Evolutionary conservation across 2,797 vertebrate genomes (phyloP).

Genomic region (Chaetophractus vellerosus): DNA sequence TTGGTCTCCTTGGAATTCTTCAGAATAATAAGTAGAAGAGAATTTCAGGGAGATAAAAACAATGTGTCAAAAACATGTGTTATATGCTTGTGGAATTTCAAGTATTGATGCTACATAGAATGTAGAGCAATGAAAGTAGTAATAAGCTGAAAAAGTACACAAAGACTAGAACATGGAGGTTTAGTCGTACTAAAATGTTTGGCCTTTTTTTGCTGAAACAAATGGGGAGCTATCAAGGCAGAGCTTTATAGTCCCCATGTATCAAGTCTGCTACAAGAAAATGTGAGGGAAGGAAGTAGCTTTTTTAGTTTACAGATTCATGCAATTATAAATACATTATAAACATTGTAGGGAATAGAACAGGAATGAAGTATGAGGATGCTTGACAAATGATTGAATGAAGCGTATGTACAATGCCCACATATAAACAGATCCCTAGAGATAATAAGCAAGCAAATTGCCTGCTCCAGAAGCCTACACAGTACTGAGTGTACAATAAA

Average conservation of each 20-base stretch:
- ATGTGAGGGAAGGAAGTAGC: not conserved
- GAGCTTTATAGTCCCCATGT: not conserved
- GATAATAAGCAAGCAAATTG: conserved; percentile 67
- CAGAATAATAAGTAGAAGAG: not conserved
- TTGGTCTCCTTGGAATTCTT: not conserved
- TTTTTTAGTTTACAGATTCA: not conserved
- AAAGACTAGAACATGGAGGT: not conserved
- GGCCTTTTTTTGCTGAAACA: not conserved
- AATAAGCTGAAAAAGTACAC: not conserved
- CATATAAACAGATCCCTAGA: conserved; percentile 59
- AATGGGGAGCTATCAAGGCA: not conserved
- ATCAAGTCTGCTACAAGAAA: not conserved
- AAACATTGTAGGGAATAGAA: not conserved
- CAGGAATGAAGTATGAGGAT: not conserved
- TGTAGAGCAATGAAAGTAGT: not conserved
- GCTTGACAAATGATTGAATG: conserved; percentile 61
- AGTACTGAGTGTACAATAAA: conserved; percentile 70
- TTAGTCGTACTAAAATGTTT: not conserved
- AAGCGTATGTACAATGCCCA: conserved; percentile 67
- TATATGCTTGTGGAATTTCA: not conserved
- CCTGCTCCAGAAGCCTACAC: conserved; percentile 54
- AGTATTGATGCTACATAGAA: not conserved
- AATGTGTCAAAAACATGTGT: not conserved
- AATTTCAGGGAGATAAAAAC: not conserved
- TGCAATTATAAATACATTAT: conserved; percentile 10